Percentiles rank a stretch among this genome's conserved stretches.
Evolutionary conservation across 2,888 invertebrate species (phyloP).

Genomic region (Spodoptera exigua): DNA sequence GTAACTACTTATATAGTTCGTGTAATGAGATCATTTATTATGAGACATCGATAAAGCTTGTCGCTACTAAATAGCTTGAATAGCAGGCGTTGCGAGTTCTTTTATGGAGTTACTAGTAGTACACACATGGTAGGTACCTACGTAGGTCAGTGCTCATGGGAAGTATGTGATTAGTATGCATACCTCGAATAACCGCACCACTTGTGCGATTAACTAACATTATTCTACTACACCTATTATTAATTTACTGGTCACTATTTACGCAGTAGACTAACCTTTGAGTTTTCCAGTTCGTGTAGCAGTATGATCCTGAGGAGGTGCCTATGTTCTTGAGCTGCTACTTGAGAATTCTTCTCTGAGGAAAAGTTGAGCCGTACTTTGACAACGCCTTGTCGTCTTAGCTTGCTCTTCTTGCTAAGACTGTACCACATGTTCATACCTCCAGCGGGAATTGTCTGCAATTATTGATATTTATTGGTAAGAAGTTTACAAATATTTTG

Average conservation of each 20-base stretch:
- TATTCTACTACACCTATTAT: constrained; percentile 27
- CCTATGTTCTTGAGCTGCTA: constrained; percentile 95
- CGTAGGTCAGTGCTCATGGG: constrained; percentile 37
- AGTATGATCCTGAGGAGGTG: constrained; percentile 93
- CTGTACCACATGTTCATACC: constrained; percentile 98
- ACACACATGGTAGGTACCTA: constrained; percentile 11
- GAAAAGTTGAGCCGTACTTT: constrained; percentile 95
- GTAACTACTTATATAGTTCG: constrained; percentile 15
- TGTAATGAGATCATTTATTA: constrained; percentile 43
- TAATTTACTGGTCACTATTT: constrained; percentile 17
- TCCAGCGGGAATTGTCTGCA: constrained; percentile 96
- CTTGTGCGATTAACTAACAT: constrained; percentile 22
- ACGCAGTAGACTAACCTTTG: constrained; percentile 87
- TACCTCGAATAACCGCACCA: constrained; percentile 6
- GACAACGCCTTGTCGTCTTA: constrained; percentile 96
- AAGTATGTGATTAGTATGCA: constrained; percentile 40
- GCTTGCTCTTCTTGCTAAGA: constrained; percentile 95
- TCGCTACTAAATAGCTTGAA: constrained; percentile 28
- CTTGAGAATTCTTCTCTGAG: constrained; percentile 95
- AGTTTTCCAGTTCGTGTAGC: constrained; percentile 94
- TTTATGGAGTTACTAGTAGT: constrained; percentile 33
- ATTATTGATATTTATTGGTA: constrained; percentile 8
- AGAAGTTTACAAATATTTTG: no score
- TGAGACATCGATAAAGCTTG: constrained; percentile 30
- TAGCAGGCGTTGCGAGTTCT: constrained; percentile 8